Base-by-base conservation (phyloP, 2,797 vertebrate species). In the Pygocentrus nattereri region DNA sequence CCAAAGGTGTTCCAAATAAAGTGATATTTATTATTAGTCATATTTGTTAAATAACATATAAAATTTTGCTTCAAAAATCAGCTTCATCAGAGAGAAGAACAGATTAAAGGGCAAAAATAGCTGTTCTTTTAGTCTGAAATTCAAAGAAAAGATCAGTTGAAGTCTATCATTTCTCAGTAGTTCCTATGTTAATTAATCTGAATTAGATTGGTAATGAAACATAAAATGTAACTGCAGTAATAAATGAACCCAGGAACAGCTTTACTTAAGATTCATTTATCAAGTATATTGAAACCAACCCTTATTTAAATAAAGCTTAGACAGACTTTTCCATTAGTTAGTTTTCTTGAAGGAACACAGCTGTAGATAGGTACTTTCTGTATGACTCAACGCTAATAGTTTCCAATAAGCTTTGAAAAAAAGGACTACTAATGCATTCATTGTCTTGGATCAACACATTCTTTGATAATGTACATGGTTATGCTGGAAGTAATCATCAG, bases 401-500 rank as follows among this genome's bases (percentile, higher is more conserved):
- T 49, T 70, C 41, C 68, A 8, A 27, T 50, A 49, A 47, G 65
- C n/a, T 19, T 69, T 7, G 3, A 16, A 64, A 64, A 59, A 34
- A 34, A 12, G 11, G 12, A 44, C 41, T 44, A n/a, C 0, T 44
- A 67, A 65, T 10, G 31, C 30, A 41, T 68, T 78, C 68, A 65
- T 61, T 50, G 54, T 65, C 12, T 27, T 44, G 74, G 34, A 71
- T 52, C 54, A 71, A 16, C 38, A 27, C 18, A 68, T 56, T 70
- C 27, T 70, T 65, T 31, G 49, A 47, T 30, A 8, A 23, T 13
- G 59, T 76, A 44, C 10, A 10, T 2, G 8, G 11, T 44, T n/a
- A 44, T 44, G n/a, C 31, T 79, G 68, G 31, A 25, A 52, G 19
- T 77, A 74, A 83, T 89, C 56, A 84, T 85, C 73, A 88, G 85